Evolutionary conservation across 1,140 invertebrate genomes (phyloP), one percentile per base, ranked within the genome.

Genomic region (Plodia interpunctella): DNA sequence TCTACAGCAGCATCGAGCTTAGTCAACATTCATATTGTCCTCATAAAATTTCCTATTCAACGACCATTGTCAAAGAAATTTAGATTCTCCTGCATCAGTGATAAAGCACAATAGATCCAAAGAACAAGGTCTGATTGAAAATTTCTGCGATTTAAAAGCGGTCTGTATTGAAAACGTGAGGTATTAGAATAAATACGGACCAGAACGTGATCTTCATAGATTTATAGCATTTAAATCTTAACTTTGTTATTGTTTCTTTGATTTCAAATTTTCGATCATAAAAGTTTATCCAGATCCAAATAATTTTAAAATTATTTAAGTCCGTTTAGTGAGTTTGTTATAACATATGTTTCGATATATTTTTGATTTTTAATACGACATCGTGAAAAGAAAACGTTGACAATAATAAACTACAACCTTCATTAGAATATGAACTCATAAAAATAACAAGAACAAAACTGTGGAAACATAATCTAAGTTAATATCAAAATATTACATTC

Each of bases 131-230:
- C 38, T 15, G 38, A 44, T 44, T 44, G 38, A 44, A 44, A 44
- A 44, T 44, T 44, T 44, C 38, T 17, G 38, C n/a, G 38, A 44
- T 44, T 44, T 44, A 44, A 44, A 1, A 44, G 13, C 38, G 38
- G 38, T 44, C 38, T 44, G 38, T 44, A 44, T 44, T 44, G 38
- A 17, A 44, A 44, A 44, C 38, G 38, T 44, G 38, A 44, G 38
- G 38, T 44, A 17, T 44, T 44, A 44, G 13, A 44, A 44, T 44
- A 44, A 44, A 44, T 44, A 44, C 38, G 38, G 38, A 44, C 38
- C 15, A 44, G 13, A 44, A 44, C 13, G 38, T 17, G 13, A 44
- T 44, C 38, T n/a, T 32, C 30, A 32, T 32, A 44, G 38, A 44
- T 44, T 44, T 44, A 17, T n/a, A 13, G 38, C 13, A 17, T 15